Evolutionary conservation across 2,888 invertebrate species (phyloP).

Genomic region (Leptarthrus brevirostris): DNA sequence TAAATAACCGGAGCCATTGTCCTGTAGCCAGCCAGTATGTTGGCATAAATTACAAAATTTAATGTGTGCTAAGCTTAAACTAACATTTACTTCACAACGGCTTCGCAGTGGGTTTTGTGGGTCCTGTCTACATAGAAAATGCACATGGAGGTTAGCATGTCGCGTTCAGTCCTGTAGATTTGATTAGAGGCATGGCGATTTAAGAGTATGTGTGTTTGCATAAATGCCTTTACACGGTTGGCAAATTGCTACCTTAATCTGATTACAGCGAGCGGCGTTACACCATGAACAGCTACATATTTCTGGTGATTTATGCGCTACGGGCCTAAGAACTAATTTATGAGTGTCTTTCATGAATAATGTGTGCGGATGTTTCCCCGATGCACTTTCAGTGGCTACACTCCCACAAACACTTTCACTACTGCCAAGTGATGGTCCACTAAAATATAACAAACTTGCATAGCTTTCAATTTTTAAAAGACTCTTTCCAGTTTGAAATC

Average conservation of each 20-base stretch:
- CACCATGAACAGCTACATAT: slow-evolving; percentile 54
- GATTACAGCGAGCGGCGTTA: slow-evolving; percentile 53
- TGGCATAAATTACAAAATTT: slow-evolving; percentile 53
- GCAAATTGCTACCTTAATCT: slow-evolving; percentile 56
- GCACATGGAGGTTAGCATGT: slow-evolving; percentile 41
- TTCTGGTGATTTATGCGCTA: slow-evolving; percentile 54
- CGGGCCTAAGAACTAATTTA: slow-evolving; percentile 54
- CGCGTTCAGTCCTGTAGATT: slow-evolving; percentile 17
- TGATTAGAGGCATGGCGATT: slow-evolving; percentile 17
- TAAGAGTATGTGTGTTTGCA: slow-evolving; percentile 51
- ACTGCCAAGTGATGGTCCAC: slow-evolving; percentile 16
- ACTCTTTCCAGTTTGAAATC: slow-evolving; percentile 6
- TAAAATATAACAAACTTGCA: slow-evolving; percentile 31
- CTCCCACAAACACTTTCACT: slow-evolving; percentile 40
- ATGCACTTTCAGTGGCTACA: neutral
- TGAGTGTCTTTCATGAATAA: slow-evolving; percentile 53
- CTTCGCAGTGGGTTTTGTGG: slow-evolving; percentile 42
- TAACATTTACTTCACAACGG: slow-evolving; percentile 49
- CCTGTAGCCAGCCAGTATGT: slow-evolving; percentile 33
- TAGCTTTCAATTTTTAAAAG: slow-evolving; percentile 23
- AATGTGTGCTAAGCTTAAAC: slow-evolving; percentile 53
- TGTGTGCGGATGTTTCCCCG: slow-evolving; percentile 39
- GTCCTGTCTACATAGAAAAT: slow-evolving; percentile 45
- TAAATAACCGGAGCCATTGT: slow-evolving; percentile 42
- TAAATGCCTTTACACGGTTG: slow-evolving; percentile 55